Percentiles rank a stretch among this genome's conserved stretches.
phyloP scores from a whole-genome alignment of 2,797 vertebrate species.

The Alca torda region DNA sequence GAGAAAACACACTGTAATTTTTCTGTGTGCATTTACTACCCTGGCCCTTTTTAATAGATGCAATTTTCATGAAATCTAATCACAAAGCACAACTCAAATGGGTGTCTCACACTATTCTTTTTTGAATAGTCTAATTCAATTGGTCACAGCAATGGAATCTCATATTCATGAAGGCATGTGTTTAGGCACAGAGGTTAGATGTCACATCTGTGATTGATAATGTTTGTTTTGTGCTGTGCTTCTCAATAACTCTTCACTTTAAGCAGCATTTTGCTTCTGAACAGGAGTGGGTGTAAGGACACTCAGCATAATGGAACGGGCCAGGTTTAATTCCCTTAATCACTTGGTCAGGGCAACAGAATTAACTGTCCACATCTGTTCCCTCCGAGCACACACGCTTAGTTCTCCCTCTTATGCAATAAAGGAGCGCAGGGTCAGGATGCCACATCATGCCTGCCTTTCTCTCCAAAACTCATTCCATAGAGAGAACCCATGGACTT shows the following conservation, averaged over 20 bases:
- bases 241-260: slow-evolving; percentile 73
- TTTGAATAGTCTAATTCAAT: slow-evolving; percentile 58
- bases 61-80: slow-evolving; percentile 47
- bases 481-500: not conserved
- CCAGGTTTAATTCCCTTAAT: slow-evolving; percentile 82
- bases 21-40: not conserved
- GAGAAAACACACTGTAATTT: slow-evolving; percentile 25
- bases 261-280: slow-evolving; percentile 65
- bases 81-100: slow-evolving; percentile 40
- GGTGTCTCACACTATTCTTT: slow-evolving; percentile 12
- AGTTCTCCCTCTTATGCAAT: slow-evolving; percentile 61
- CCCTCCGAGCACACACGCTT: slow-evolving; percentile 49
- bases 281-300: slow-evolving; percentile 75
- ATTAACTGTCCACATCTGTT: slow-evolving; percentile 82
- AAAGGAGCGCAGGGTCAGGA: slow-evolving; percentile 38
- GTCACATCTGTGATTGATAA: slow-evolving; percentile 74
- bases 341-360: slow-evolving; percentile 76
- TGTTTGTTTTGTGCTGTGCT: slow-evolving; percentile 71
- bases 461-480: not conserved
- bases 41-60: slow-evolving; percentile 27
- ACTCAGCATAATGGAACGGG: slow-evolving; percentile 76
- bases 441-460: slow-evolving; percentile 8
- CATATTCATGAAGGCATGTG: slow-evolving; percentile 52
- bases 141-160: slow-evolving; percentile 43
- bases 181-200: slow-evolving; percentile 70